phyloP scores from a whole-genome alignment of 1,140 invertebrate species.

The Ephestia elutella region DNA sequence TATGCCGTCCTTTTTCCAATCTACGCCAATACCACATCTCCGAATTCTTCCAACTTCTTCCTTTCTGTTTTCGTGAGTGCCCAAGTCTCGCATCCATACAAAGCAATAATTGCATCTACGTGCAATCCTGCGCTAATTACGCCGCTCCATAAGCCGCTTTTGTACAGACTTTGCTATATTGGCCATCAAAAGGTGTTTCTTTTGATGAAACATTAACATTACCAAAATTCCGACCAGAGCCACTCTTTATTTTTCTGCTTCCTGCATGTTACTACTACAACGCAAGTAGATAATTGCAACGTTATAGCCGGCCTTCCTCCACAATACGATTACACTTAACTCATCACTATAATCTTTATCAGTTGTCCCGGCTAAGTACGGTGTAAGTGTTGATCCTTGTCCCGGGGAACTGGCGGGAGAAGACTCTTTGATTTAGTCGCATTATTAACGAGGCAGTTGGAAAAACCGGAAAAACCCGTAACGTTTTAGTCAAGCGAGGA shows the following conservation, averaged over 20 bases:
- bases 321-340: slow-evolving; percentile 25
- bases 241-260: background rate
- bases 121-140: slow-evolving; percentile 51
- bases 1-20: no score
- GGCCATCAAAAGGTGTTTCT: no score
- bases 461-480: background rate
- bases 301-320: slow-evolving; percentile 19
- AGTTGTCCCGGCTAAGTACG: background rate
- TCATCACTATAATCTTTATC: slow-evolving; percentile 16
- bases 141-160: no score
- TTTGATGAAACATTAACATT: no score
- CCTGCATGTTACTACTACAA: background rate
- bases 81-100: no score
- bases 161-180: no score
- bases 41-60: no score
- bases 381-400: background rate
- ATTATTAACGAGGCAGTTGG: background rate
- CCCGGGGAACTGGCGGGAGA: background rate
- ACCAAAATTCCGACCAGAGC: no score
- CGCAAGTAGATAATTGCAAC: slow-evolving; percentile 26
- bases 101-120: slow-evolving; percentile 43
- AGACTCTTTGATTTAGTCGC: background rate
- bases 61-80: no score
- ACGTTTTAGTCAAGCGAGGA: no score
- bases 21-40: no score